Base-by-base conservation (phyloP, 1,140 invertebrate genomes). In the Hycleus cichorii region DNA sequence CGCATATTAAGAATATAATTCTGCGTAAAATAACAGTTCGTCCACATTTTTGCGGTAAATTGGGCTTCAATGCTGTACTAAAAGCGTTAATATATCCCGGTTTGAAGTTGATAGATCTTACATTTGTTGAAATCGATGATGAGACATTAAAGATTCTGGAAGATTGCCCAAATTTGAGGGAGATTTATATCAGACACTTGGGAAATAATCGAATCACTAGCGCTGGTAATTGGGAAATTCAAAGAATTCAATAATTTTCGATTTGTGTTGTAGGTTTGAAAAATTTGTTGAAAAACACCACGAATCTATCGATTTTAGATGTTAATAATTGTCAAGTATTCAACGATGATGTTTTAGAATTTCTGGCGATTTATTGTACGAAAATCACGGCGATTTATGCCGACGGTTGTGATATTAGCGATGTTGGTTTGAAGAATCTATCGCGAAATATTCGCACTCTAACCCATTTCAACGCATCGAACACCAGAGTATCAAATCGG, bases 351-450 rank as follows among this genome's bases (percentile, higher is more conserved):
- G 57, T 64, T 32, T 46, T 65, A 49, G 18, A 45, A 52, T 49
- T 12, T 25, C 24, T 66, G 26, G 59, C 49, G n/a, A 40, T 9
- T 32, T 11, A 42, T 50, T 60, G 54, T 39, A 11, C 12, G 10
- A 47, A 56, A 42, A 8, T 66, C 24, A 3, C 38, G 47, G 39
- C 47, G 38, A 40, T 64, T 8, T 46, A 55, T 49, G 18, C 56
- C 24, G 49, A 47, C 49, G 62, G 57, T 53, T 62, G 62, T 49
- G 47, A 55, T 50, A 26, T 65, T 2, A 53, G 60, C 11, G 64
- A 65, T 45, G 7, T 46, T 44, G 58, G 60, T 38, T 11, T 65
- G 2, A 18, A 25, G 26, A 38, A 27, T 38, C 32, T 65, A 40
- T 26, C 39, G 9, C 39, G 32, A 51, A 47, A 45, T 43, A 25